Base-by-base conservation (phyloP, 1,140 invertebrate species). In the Polypedilum vanderplanki region DNA sequence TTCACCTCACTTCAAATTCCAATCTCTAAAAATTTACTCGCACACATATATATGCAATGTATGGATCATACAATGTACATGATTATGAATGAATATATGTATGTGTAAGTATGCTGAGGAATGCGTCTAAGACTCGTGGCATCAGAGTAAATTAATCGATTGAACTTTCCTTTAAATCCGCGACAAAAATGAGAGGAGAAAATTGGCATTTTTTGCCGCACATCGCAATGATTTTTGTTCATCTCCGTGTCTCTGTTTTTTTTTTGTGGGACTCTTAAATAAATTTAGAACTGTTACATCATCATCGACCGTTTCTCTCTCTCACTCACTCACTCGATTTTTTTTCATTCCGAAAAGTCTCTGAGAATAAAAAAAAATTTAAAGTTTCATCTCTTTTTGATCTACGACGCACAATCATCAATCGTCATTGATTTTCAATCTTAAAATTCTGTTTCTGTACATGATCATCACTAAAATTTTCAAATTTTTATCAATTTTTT, bases 201-300 rank as follows among this genome's bases (percentile, higher is more conserved):
- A 33, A 33, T 33, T 57, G n/a, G 9, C 46, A 57, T 57, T 57
- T 33, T 57, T 57, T 4, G 10, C 7, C 46, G 46, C 46, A 57
- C 46, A 57, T n/a, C n/a, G n/a, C n/a, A 33, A 33, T n/a, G 46
- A 57, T 57, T 12, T 57, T 57, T 57, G 46, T 57, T 57, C 46
- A 57, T 57, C 46, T 57, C 46, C 1, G 46, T n/a, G 4, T 57
- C 12, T 10, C 15, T 8, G 9, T 4, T 41, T 8, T 46, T 8
- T 15, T 57, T 57, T 57, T 57, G 46, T 57, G 12, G 46, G 46
- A 57, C 46, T 57, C 46, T 57, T 57, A 57, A 33, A 33, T 70
- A 70, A 70, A 70, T 70, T 70, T 70, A 70, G 65, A 70, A 70
- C 18, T 18, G 65, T 70, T 70, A 70, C 65, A 70, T 70, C 65